Conservation (phyloP, 2,113 vertebrate species). For the Chlorocebus sabaeus region DNA sequence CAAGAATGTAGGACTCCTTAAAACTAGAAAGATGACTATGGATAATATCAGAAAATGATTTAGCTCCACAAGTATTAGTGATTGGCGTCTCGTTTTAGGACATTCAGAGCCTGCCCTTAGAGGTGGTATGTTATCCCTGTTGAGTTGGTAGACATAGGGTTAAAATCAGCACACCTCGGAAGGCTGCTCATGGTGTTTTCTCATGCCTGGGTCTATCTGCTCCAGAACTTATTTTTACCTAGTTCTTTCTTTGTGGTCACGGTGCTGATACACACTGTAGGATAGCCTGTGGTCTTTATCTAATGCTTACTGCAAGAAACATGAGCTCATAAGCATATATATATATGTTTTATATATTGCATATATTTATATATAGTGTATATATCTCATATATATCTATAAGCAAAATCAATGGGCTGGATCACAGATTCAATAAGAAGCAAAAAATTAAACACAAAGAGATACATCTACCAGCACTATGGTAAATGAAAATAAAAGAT, state of each 20-base stretch:
- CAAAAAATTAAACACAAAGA: neutral
- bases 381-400: no score
- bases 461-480: neutral
- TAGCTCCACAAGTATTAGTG: neutral
- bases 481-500: neutral
- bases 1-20: neutral
- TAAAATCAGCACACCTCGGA: neutral
- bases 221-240: neutral
- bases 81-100: neutral
- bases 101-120: neutral
- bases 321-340: neutral
- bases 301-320: neutral
- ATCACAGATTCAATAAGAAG: neutral
- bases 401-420: neutral
- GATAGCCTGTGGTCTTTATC: neutral
- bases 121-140: neutral
- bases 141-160: neutral
- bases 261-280: neutral
- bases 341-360: no score
- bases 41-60: neutral
- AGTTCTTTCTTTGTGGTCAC: neutral
- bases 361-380: no score
- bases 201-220: neutral
- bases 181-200: neutral
- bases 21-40: neutral